Base-by-base conservation (phyloP, 2,888 invertebrate species). In the Notodonta ziczac region DNA sequence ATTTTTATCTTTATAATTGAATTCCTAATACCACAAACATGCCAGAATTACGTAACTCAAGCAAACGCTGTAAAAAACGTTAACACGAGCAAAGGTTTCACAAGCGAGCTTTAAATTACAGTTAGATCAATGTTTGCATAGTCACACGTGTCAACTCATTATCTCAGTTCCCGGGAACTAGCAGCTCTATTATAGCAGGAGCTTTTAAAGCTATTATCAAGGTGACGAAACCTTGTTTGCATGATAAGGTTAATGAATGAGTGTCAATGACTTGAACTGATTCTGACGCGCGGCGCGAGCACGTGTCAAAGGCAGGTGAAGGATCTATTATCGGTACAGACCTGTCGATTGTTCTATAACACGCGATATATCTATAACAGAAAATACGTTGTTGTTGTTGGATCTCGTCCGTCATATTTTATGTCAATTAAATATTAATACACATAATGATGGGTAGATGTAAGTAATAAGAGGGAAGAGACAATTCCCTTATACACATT, bases 211-310 rank as follows among this genome's bases (percentile, higher is more conserved):
- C 48, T 61, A 58, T 72, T 77, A 76, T 75, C 75, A 63, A 61
- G 61, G 58, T 68, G 67, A 65, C 65, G 73, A 73, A 75, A 77
- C 63, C 68, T 55, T 70, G 70, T 67, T 68, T 66, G 57, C 59
- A 32, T 59, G 76, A 74, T 77, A 74, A 76, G 60, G 59, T 51
- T 67, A 73, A 73, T 66, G 62, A 70, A 70, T 67, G 60, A 60
- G 74, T 71, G 76, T 77, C 76, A 77, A 73, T 67, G 75, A 76
- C 73, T 66, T 62, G 55, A 48, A 57, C 62, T 61, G 59, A 56
- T 63, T 58, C 54, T 50, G 52, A 52, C 16, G 52, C 4, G 32
- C 24, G 62, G 35, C 14, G 57, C 10, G 39, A 57, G 42, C 62
- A 61, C 76, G 46, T 9, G 51, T 50, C 16, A 14, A 14, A 55